phyloP scores from a whole-genome alignment of 2,797 vertebrate genomes.

The Pelochelys cantorii region DNA sequence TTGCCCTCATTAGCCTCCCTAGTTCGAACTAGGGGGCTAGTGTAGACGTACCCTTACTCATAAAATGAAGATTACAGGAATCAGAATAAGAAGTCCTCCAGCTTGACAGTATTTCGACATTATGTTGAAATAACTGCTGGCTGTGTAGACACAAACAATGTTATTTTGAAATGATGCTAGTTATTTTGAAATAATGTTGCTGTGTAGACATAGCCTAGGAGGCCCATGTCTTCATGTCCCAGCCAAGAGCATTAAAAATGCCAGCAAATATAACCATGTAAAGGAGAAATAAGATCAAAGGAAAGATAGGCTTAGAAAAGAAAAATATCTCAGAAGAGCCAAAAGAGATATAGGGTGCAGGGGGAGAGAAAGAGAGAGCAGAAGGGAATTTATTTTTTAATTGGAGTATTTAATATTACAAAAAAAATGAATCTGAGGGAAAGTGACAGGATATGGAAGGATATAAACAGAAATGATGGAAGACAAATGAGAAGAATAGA shows the following conservation, averaged over 20 bases:
- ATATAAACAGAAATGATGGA: background rate
- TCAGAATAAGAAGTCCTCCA: too few relatives aligned
- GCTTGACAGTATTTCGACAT: too few relatives aligned
- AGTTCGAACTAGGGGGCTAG: too few relatives aligned
- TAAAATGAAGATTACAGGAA: too few relatives aligned
- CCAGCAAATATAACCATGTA: background rate
- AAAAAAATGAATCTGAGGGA: background rate
- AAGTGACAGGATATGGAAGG: background rate
- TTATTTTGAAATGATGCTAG: too few relatives aligned
- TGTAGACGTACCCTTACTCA: too few relatives aligned
- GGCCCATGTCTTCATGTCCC: background rate
- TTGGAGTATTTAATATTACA: background rate
- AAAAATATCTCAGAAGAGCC: background rate
- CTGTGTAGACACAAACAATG: too few relatives aligned
- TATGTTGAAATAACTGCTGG: too few relatives aligned
- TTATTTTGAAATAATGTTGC: too few relatives aligned
- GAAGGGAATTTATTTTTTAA: background rate
- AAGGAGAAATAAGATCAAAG: background rate
- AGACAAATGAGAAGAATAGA: background rate
- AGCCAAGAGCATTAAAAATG: background rate
- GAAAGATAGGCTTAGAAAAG: background rate
- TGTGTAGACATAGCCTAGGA: background rate
- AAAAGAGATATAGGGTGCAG: background rate
- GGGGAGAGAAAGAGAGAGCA: background rate
- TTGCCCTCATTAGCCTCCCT: too few relatives aligned